Evolutionary conservation across 1,140 invertebrate genomes (phyloP).

Genomic region (Galleria mellonella): DNA sequence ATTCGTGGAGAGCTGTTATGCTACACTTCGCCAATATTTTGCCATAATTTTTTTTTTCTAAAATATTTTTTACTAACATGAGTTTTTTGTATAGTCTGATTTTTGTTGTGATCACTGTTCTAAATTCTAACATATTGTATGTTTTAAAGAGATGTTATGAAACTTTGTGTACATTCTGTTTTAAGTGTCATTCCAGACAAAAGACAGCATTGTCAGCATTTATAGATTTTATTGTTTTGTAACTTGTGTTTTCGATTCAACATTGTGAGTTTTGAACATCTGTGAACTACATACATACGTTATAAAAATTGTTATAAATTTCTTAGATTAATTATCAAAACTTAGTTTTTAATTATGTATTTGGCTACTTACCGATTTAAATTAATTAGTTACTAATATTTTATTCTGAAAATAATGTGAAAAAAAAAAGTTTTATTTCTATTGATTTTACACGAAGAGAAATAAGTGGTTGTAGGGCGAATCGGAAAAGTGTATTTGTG

Average conservation of each 20-base stretch:
- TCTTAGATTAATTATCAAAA: slow-evolving; percentile 44
- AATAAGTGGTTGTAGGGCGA: slow-evolving; percentile 13
- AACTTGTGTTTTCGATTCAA: slow-evolving; percentile 15
- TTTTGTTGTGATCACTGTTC: slow-evolving; percentile 27
- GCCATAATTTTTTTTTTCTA: slow-evolving; percentile 56
- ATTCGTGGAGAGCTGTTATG: slow-evolving; percentile 42
- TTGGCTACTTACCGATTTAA: slow-evolving; percentile 38
- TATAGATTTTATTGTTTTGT: slow-evolving; percentile 60
- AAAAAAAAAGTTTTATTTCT: slow-evolving; percentile 8
- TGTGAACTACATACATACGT: slow-evolving; percentile 36
- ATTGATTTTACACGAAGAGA: slow-evolving; percentile 8
- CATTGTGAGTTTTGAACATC: slow-evolving; percentile 14
- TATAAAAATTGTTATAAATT: slow-evolving; percentile 40
- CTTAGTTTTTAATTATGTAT: slow-evolving; percentile 38
- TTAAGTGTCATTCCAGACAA: slow-evolving; percentile 72
- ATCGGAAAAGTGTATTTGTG: slow-evolving; percentile 36
- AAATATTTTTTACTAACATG: slow-evolving; percentile 46
- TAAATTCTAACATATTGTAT: slow-evolving; percentile 52
- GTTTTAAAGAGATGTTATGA: slow-evolving; percentile 34
- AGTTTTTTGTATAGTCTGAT: slow-evolving; percentile 35
- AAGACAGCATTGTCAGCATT: slow-evolving; percentile 72
- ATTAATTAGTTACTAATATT: slow-evolving; percentile 45
- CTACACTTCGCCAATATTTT: slow-evolving; percentile 65
- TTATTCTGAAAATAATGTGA: slow-evolving; percentile 34
- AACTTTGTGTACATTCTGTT: slow-evolving; percentile 35